Conservation (phyloP, 2,113 vertebrate species). For the Proteles cristata region DNA sequence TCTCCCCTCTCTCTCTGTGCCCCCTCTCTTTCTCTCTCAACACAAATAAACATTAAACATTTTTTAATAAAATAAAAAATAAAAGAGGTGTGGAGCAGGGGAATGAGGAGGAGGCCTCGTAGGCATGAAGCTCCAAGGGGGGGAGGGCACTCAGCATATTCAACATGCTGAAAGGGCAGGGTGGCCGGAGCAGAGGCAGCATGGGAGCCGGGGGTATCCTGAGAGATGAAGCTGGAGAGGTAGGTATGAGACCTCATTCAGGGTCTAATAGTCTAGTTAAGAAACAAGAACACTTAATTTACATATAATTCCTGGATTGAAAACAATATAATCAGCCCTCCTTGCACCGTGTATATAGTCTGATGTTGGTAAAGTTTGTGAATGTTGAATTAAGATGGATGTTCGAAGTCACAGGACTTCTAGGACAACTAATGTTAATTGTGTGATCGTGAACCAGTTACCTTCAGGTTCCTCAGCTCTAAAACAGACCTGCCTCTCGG, state of each 20-base stretch:
- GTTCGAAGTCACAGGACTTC: neutral
- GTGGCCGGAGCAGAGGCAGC: neutral
- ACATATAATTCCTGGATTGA: too few species aligned
- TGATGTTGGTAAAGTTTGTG: neutral
- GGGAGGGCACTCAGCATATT: neutral
- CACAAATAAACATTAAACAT: too few species aligned
- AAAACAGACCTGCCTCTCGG: neutral
- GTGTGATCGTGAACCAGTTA: neutral
- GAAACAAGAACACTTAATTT: neutral
- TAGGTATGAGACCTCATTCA: neutral
- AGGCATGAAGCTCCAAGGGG: neutral
- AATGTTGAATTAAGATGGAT: neutral
- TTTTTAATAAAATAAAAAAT: too few species aligned
- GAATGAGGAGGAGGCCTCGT: neutral
- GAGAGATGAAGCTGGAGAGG: neutral
- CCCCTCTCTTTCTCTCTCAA: too few species aligned
- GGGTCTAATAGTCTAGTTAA: neutral
- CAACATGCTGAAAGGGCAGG: neutral
- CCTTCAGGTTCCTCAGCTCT: neutral
- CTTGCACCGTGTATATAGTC: neutral
- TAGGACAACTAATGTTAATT: neutral
- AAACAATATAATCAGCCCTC: neutral
- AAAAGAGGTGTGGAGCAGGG: neutral
- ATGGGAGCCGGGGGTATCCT: neutral
- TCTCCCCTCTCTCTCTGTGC: too few species aligned